A percentile compares a stretch with the other conserved stretches of the same genome.
phyloP scores from a whole-genome alignment of 2,888 invertebrate genomes.

The Abscondita cerata region DNA sequence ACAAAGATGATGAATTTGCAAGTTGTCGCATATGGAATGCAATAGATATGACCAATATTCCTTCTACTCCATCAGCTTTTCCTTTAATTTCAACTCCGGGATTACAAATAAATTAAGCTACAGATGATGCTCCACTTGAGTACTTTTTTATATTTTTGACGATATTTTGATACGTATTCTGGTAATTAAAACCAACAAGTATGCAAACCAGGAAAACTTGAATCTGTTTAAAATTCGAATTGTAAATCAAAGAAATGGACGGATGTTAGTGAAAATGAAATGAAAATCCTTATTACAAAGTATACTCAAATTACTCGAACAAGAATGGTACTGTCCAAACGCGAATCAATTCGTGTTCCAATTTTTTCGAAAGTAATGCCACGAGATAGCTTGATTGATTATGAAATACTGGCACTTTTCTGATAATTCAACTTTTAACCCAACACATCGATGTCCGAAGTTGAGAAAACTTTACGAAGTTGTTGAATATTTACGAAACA shows the following conservation, averaged over 20 bases:
- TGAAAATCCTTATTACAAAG: neutral
- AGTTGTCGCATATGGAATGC: no score
- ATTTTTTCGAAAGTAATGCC: neutral
- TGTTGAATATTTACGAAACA: no score
- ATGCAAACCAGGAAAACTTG: neutral
- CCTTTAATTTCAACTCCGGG: neutral
- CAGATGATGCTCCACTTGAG: neutral
- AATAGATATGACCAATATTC: no score
- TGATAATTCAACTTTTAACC: slow-evolving; percentile 5
- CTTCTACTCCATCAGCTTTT: neutral
- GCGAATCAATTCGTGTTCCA: neutral
- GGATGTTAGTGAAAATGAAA: neutral
- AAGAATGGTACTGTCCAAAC: neutral
- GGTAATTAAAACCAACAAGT: neutral
- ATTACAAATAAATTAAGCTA: neutral
- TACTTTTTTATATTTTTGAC: neutral
- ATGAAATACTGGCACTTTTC: slow-evolving; percentile 9
- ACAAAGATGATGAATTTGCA: no score
- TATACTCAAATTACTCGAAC: neutral
- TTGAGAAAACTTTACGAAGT: slow-evolving; percentile 2
- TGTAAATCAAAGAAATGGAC: neutral
- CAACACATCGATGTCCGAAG: slow-evolving; percentile 4
- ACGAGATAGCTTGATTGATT: neutral
- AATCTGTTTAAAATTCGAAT: neutral
- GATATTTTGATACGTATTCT: neutral